phyloP scores from a whole-genome alignment of 2,888 invertebrate species.

The Piscicola geometra region DNA sequence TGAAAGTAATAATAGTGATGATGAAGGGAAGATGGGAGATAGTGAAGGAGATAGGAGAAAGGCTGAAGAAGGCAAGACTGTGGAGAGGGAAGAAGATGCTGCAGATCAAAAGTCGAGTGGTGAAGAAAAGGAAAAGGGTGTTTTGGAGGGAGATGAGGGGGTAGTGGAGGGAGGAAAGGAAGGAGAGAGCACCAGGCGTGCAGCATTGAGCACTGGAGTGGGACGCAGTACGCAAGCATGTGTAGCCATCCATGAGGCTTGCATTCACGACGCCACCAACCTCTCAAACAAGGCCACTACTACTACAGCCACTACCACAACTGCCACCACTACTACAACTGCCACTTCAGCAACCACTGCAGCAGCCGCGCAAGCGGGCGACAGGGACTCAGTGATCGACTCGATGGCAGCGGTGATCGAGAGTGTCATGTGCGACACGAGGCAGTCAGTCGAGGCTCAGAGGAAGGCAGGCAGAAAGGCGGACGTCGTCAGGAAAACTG shows the following conservation, averaged over 20 bases:
- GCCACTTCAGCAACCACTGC: not conserved
- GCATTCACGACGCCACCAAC: too few relatives aligned
- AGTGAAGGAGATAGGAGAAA: slow-evolving; percentile 9
- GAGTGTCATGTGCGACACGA: not conserved
- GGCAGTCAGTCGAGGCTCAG: not conserved
- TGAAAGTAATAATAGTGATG: slow-evolving; percentile 14
- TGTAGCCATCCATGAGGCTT: too few relatives aligned
- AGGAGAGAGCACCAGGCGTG: not conserved
- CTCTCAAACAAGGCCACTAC: too few relatives aligned
- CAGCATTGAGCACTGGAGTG: not conserved
- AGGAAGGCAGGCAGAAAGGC: not conserved
- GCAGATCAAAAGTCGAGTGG: not conserved
- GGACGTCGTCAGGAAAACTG: not conserved
- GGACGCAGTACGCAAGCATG: not conserved
- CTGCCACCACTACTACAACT: too few relatives aligned
- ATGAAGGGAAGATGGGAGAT: slow-evolving; percentile 37
- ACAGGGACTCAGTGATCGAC: not conserved
- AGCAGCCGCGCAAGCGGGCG: too few relatives aligned
- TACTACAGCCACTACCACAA: too few relatives aligned
- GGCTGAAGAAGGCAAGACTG: not conserved
- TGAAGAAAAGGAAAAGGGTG: slow-evolving; percentile 10
- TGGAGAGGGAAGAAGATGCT: slow-evolving; percentile 3
- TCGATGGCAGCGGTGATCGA: not conserved
- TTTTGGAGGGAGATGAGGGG: not conserved
- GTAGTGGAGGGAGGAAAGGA: not conserved